phyloP scores from a whole-genome alignment of 1,140 invertebrate genomes.

The Gonatopus flavifemur region DNA sequence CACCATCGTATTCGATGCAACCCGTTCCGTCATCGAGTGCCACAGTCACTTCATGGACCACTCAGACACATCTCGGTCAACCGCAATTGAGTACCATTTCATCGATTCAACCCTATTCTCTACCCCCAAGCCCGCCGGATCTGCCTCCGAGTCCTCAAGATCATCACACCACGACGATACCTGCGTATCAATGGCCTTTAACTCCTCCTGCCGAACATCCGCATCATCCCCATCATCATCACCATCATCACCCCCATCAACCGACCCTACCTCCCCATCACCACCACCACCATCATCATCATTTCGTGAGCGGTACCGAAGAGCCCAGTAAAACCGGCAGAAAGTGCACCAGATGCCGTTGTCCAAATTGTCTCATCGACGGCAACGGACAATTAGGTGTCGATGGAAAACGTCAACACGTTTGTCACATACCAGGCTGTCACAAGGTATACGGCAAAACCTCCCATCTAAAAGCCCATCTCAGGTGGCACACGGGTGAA shows the following conservation, averaged over 20 bases:
- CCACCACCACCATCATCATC: not conserved
- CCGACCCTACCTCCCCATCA: conserved; percentile 29
- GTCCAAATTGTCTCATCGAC: conserved; percentile 72
- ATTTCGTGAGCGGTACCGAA: not conserved
- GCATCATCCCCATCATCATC: conserved; percentile 11
- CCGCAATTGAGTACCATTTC: conserved; percentile 17
- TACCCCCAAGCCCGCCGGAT: conserved; percentile 35
- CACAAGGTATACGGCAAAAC: conserved; percentile 91
- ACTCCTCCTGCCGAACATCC: conserved; percentile 24
- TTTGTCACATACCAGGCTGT: conserved; percentile 90
- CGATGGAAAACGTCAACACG: conserved; percentile 76
- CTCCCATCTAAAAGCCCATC: conserved; percentile 84
- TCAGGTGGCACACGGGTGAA: conserved; percentile 83
- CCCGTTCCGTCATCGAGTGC: conserved; percentile 18
- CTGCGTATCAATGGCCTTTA: conserved; percentile 37
- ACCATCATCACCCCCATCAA: conserved; percentile 22
- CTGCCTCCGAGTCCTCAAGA: conserved; percentile 26
- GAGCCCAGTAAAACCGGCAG: conserved; percentile 18
- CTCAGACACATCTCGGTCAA: conserved; percentile 20
- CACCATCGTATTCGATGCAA: conserved; percentile 31
- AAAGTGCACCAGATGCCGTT: conserved; percentile 66
- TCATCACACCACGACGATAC: conserved; percentile 7
- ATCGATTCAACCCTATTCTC: conserved; percentile 34
- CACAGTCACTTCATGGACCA: conserved; percentile 34
- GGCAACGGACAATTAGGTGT: conserved; percentile 60